Evolutionary conservation across 1,140 invertebrate genomes (phyloP).

Genomic region (Phenacoccus solenopsis): DNA sequence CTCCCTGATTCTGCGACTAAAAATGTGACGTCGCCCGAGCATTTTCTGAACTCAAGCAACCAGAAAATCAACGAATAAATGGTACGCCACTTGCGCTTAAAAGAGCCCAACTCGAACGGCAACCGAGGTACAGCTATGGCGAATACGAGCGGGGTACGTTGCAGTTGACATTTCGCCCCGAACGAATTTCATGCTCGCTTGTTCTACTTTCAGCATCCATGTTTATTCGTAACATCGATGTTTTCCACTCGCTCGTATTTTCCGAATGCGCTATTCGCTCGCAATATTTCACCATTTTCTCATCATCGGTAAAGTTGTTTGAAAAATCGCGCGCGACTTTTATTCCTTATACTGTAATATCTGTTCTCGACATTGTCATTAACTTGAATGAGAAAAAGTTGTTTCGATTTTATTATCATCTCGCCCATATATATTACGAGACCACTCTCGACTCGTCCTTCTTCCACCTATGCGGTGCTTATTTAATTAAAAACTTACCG

Average conservation of each 20-base stretch:
- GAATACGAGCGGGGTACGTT: neutral
- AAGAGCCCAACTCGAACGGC: neutral
- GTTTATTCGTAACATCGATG: neutral
- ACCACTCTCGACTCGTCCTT: too few relatives aligned
- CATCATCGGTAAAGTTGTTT: constrained; percentile 1
- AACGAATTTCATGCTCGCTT: neutral
- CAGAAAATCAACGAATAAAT: constrained; percentile 14
- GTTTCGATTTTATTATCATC: neutral
- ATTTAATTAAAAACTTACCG: neutral
- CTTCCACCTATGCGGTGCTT: too few relatives aligned
- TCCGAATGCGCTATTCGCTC: neutral
- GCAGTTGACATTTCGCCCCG: neutral
- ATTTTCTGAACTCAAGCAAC: constrained; percentile 13
- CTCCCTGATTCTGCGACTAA: neutral
- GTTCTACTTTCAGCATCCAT: neutral
- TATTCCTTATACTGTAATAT: neutral
- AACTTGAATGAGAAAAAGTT: neutral
- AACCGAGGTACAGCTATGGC: neutral
- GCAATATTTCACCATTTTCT: neutral
- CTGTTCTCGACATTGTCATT: neutral
- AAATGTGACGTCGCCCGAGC: constrained; percentile 7
- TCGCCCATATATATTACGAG: neutral
- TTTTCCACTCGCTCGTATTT: neutral
- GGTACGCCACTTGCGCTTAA: constrained; percentile 1
- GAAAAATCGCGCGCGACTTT: neutral